phyloP scores from a whole-genome alignment of 1,140 invertebrate species.

The Ganaspis sp. region DNA sequence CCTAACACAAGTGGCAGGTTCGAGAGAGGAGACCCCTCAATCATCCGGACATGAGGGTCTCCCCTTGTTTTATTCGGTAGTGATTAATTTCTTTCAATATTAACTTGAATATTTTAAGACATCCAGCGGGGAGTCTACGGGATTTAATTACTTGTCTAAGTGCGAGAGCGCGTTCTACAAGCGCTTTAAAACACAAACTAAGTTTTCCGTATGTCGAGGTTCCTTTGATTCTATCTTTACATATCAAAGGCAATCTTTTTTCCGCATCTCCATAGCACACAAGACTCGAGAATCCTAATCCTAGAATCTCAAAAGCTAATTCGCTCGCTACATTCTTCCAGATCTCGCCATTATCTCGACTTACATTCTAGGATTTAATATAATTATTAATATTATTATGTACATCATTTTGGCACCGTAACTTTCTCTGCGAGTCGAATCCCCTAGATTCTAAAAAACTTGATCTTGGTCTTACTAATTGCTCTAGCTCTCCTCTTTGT shows the following conservation, averaged over 20 bases:
- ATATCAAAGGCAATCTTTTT: conserved; percentile 47
- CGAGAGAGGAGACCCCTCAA: conserved; percentile 65
- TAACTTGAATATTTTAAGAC: conserved; percentile 62
- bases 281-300: conserved; percentile 52
- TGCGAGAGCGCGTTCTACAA: conserved; percentile 70
- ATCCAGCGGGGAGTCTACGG: conserved; percentile 67
- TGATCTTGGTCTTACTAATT: too few species aligned
- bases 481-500: too few species aligned
- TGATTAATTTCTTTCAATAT: conserved; percentile 60
- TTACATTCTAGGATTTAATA: conserved; percentile 32
- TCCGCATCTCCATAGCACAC: conserved; percentile 63
- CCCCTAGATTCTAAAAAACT: background rate
- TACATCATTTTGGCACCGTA: conserved; percentile 74
- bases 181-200: conserved; percentile 61
- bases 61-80: conserved; percentile 52
- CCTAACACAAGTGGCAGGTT: conserved; percentile 67
- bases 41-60: conserved; percentile 71
- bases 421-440: conserved; percentile 50
- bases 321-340: background rate
- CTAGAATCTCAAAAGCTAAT: background rate
- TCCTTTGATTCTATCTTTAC: conserved; percentile 45
- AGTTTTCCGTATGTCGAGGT: conserved; percentile 48
- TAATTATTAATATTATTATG: conserved; percentile 63
- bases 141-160: conserved; percentile 64
- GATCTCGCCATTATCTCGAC: background rate